phyloP scores from a whole-genome alignment of 1,140 invertebrate genomes.

The Chironomus tepperi region DNA sequence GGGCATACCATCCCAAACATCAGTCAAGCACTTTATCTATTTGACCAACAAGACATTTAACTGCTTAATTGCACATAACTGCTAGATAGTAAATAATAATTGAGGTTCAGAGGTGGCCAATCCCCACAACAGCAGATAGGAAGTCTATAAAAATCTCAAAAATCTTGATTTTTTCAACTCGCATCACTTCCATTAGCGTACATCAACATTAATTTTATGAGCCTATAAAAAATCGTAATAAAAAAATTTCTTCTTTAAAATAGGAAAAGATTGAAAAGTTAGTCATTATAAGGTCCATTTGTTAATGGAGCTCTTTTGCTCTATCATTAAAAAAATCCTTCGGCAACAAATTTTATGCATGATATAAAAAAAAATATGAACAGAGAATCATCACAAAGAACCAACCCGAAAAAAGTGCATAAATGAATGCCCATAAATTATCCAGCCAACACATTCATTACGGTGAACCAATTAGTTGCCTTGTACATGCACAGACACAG shows the following conservation, averaged over 20 bases:
- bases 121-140: too few relatives aligned
- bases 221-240: neutral
- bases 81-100: too few relatives aligned
- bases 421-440: neutral
- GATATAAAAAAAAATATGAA: too few relatives aligned
- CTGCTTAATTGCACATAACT: too few relatives aligned
- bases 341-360: too few relatives aligned
- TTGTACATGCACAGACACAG: neutral
- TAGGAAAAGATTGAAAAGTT: neutral
- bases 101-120: too few relatives aligned
- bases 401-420: too few relatives aligned
- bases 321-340: neutral
- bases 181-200: neutral
- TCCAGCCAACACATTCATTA: neutral
- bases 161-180: neutral
- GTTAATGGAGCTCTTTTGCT: neutral
- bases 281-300: neutral
- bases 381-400: too few relatives aligned
- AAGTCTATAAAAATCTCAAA: too few relatives aligned
- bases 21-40: too few relatives aligned
- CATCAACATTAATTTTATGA: neutral
- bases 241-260: neutral
- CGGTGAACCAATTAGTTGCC: neutral
- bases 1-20: too few relatives aligned
- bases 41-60: too few relatives aligned